A percentile compares a stretch with the other conserved stretches of the same genome.
These are phyloP conservation scores for Hemaris fuciformis DNA, from an alignment of 2,888 invertebrate genomes.

Conservation along the genomic window DNA sequence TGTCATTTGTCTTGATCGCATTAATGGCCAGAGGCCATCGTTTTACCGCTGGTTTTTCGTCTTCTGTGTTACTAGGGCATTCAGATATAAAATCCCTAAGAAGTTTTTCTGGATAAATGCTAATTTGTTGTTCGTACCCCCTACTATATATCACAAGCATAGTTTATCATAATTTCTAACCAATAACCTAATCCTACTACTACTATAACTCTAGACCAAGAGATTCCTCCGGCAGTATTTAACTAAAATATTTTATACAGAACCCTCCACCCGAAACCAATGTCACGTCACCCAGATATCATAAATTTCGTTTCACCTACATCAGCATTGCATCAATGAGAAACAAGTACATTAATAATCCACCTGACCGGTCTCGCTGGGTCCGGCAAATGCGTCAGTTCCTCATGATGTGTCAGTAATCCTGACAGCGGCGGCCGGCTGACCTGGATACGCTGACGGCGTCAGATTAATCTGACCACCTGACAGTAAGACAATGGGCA, in stretches of 20 bases:
- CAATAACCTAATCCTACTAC: neutral
- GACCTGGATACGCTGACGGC: constrained; percentile 23
- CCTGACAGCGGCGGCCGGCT: constrained; percentile 28
- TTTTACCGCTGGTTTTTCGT: too few relatives aligned
- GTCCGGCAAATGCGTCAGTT: constrained; percentile 23
- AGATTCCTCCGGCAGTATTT: neutral
- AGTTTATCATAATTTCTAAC: too few relatives aligned
- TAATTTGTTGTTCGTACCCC: too few relatives aligned
- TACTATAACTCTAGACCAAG: too few relatives aligned
- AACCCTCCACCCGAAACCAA: neutral
- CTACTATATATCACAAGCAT: too few relatives aligned
- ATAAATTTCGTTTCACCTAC: constrained; percentile 4
- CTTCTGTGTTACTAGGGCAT: too few relatives aligned
- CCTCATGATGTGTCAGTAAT: constrained; percentile 26
- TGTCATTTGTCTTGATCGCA: too few relatives aligned
- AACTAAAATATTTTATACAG: neutral
- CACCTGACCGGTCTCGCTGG: constrained; percentile 32
- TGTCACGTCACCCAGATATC: neutral
- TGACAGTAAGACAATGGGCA: constrained; percentile 4
- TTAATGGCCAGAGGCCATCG: too few relatives aligned
- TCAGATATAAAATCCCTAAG: too few relatives aligned
- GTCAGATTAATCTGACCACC: constrained; percentile 9
- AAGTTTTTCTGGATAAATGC: too few relatives aligned
- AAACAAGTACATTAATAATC: constrained; percentile 26
- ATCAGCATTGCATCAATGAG: constrained; percentile 18